Evolutionary conservation across 2,797 vertebrate genomes (phyloP), one percentile per base, ranked within the genome.

Genomic region (Cygnus olor): DNA sequence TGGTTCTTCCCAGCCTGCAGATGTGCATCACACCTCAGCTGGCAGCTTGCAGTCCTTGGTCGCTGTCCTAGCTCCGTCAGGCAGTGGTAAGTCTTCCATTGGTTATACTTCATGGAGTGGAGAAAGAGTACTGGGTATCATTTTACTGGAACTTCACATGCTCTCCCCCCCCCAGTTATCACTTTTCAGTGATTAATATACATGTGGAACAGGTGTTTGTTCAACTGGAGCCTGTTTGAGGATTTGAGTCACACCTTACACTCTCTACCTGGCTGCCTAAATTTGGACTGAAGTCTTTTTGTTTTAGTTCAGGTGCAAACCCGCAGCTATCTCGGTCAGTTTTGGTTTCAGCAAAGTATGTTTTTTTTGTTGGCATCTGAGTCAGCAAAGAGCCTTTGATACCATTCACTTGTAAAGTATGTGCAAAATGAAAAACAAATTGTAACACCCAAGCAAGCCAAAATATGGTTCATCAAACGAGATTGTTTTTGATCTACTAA

Each of bases 261-360:
- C 11, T 27, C 38, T 18, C 42, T 21, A 1, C 51, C 21, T 36
- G 30, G 7, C 3, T 74, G 65, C n/a, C 36, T 3, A 6, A 15
- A 44, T n/a, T 38, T 32, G 38, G 47, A 71, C 63, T 17, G 13
- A 71, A 60, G 69, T 30, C 47, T 17, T 61, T 42, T 3, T 32
- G 10, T 13, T 72, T 58, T 14, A 40, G 36, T 24, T 72, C 66
- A 49, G 42, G 40, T 38, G 15, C 49, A 54, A 57, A 40, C 42
- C 16, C 32, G 54, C 57, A 60, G 0, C 28, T 32, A 0, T n/a
- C 61, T 36, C 2, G 3, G 16, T 27, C 42, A n/a, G 7, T 25
- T 66, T 72, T 27, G 36, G 10, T 65, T 85, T 71, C 57, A 83
- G 66, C 36, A 28, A 14, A 63, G 5, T 10, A 2, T 24, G 28